Percentiles rank a stretch among this genome's conserved stretches.
phyloP scores from a whole-genome alignment of 2,113 vertebrate species.

The Trogon surrucura region DNA sequence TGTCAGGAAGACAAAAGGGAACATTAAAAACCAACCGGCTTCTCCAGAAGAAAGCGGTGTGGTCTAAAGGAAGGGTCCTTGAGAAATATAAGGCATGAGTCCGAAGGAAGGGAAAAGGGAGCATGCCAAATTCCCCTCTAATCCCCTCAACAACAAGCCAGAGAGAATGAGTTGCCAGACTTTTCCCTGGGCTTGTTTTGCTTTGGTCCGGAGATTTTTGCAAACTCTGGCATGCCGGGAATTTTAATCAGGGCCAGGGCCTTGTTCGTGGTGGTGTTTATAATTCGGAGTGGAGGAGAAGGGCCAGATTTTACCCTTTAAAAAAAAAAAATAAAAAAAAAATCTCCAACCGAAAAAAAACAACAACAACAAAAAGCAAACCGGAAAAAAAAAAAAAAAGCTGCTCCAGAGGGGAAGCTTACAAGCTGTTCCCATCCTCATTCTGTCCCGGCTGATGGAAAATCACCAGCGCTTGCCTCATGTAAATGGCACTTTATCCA shows the following conservation, averaged over 20 bases:
- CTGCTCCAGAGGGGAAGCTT: background rate
- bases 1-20: constrained; percentile 54
- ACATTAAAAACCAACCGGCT: constrained; percentile 33
- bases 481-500: constrained; percentile 71
- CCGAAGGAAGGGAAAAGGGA: constrained; percentile 29
- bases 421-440: constrained; percentile 56
- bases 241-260: constrained; percentile 42
- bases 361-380: background rate
- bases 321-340: background rate
- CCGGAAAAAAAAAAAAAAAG: background rate
- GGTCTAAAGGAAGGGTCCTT: constrained; percentile 29
- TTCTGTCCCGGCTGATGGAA: constrained; percentile 40
- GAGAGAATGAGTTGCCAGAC: constrained; percentile 22
- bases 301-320: constrained; percentile 20
- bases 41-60: constrained; percentile 20
- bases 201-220: constrained; percentile 40
- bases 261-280: background rate
- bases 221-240: constrained; percentile 27
- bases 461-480: constrained; percentile 61
- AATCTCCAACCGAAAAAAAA: background rate
- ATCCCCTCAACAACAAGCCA: constrained; percentile 50
- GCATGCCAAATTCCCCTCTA: constrained; percentile 60
- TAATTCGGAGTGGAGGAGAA: background rate
- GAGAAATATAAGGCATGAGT: constrained; percentile 46
- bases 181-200: constrained; percentile 48